phyloP scores from a whole-genome alignment of 2,888 invertebrate species.

The Luperina testacea region DNA sequence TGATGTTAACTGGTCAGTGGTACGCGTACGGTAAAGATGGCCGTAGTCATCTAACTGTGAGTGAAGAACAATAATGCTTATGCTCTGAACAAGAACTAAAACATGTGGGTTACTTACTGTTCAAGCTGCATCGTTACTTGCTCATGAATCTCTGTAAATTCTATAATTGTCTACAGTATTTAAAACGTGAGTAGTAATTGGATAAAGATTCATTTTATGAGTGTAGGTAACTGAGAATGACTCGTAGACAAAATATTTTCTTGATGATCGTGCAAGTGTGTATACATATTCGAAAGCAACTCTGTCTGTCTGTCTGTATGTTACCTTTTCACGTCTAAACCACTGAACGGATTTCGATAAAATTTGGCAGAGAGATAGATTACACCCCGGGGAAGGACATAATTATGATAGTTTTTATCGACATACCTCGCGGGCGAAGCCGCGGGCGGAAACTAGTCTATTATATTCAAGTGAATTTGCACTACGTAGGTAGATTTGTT shows the following conservation, averaged over 20 bases:
- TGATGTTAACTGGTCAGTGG: slow-evolving; percentile 73
- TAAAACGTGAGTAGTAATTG: slow-evolving; percentile 35
- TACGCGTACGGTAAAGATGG: slow-evolving; percentile 76
- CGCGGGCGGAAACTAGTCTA: too few species aligned
- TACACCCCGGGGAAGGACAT: too few species aligned
- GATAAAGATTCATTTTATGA: slow-evolving; percentile 13
- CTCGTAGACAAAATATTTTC: slow-evolving; percentile 10
- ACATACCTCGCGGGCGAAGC: too few species aligned
- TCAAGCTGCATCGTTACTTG: slow-evolving; percentile 38
- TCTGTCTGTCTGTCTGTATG: too few species aligned
- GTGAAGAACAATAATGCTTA: slow-evolving; percentile 72
- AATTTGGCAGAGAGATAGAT: too few species aligned
- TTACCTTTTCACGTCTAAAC: too few species aligned
- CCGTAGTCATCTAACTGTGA: slow-evolving; percentile 76
- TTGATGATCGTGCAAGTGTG: background rate
- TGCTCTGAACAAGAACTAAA: slow-evolving; percentile 65
- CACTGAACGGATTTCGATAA: too few species aligned
- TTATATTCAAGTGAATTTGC: slow-evolving; percentile 1
- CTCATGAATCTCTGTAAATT: slow-evolving; percentile 44
- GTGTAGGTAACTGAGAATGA: slow-evolving; percentile 4
- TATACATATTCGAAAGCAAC: too few species aligned
- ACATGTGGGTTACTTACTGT: slow-evolving; percentile 68
- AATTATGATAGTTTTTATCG: too few species aligned
- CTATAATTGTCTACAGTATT: slow-evolving; percentile 44
- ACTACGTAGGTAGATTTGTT: background rate